phyloP scores from a whole-genome alignment of 2,113 vertebrate species.

The Pseudorasbora parva region DNA sequence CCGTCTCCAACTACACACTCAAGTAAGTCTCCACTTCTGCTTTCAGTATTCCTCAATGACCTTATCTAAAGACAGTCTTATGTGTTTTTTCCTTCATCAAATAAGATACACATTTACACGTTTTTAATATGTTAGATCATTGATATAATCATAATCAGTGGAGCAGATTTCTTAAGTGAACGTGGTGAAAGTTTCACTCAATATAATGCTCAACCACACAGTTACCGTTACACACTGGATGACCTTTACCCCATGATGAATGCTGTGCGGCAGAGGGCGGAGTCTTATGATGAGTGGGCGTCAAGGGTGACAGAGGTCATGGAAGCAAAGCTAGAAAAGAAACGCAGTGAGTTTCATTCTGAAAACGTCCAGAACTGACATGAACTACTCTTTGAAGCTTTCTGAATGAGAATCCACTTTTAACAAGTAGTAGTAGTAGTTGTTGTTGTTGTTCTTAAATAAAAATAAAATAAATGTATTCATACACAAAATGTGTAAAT shows the following conservation, averaged over 20 bases:
- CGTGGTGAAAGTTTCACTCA: conserved; percentile 1
- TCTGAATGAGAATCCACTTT: not conserved
- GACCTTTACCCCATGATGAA: conserved; percentile 93
- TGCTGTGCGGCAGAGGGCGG: conserved; percentile 84
- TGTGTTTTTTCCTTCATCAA: too few species aligned
- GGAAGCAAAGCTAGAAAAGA: conserved; percentile 89
- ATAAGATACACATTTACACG: too few species aligned
- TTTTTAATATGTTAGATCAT: too few species aligned
- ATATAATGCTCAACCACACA: conserved; percentile 60
- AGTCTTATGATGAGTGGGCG: conserved; percentile 92
- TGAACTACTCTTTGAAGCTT: not conserved
- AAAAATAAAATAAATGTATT: not conserved
- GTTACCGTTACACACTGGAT: conserved; percentile 90
- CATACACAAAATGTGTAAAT: not conserved
- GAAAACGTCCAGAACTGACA: not conserved
- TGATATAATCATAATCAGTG: not conserved
- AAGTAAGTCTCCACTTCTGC: conserved; percentile 78
- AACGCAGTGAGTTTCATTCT: conserved; percentile 81
- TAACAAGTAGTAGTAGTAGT: not conserved
- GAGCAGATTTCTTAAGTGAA: not conserved
- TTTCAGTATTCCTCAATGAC: not conserved
- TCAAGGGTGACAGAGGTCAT: conserved; percentile 83
- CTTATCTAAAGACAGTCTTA: too few species aligned
- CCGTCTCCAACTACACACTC: conserved; percentile 83
- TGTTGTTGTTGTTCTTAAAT: not conserved